Evolutionary conservation across 2,888 invertebrate species (phyloP).

Genomic region (Piscicola geometra): DNA sequence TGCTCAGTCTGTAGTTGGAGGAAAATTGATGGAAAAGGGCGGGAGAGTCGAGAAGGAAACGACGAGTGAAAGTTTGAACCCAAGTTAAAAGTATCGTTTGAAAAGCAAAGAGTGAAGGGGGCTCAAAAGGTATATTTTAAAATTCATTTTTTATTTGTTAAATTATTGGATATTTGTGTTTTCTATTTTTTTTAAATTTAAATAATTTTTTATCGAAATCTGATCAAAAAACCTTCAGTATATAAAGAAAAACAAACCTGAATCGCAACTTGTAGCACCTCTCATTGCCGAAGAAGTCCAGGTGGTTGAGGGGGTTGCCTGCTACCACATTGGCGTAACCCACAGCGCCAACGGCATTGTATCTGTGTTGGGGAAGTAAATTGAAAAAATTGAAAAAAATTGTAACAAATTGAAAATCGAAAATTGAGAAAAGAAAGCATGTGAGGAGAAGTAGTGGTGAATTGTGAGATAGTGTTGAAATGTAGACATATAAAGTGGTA

Average conservation of each 20-base stretch:
- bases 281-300: conserved; percentile 41
- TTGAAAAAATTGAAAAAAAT: no score
- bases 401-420: no score
- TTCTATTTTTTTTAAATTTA: no score
- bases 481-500: no score
- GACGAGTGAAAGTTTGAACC: no score
- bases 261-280: conserved; percentile 40
- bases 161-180: no score
- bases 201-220: no score
- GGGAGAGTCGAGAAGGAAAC: neutral
- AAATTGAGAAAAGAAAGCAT: no score
- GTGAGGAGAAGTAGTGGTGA: no score
- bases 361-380: conserved; percentile 33
- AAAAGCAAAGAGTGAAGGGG: neutral
- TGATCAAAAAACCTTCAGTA: no score
- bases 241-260: conserved; percentile 36
- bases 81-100: neutral
- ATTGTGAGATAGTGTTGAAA: no score
- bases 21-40: neutral
- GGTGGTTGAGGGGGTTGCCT: conserved; percentile 37
- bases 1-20: conserved; percentile 39
- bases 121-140: neutral
- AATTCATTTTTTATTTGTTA: no score
- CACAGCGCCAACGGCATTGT: conserved; percentile 41
- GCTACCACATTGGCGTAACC: conserved; percentile 41